Evolutionary conservation across 2,113 vertebrate species (phyloP), one percentile per base, ranked within the genome.

Genomic region (Arenaria interpres): DNA sequence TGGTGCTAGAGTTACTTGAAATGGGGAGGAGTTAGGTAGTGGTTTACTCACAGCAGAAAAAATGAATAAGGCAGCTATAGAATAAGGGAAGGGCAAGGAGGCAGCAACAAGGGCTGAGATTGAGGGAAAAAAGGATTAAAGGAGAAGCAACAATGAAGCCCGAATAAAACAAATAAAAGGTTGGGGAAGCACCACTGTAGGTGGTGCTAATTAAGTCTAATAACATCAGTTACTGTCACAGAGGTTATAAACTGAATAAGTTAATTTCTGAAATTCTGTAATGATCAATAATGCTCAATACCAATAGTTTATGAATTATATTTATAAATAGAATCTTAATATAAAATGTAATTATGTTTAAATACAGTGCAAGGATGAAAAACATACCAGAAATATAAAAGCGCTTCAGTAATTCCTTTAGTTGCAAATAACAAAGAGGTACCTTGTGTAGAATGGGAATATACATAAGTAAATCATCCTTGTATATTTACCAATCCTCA

Each of bases 401-500:
- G 50, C 35, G 66, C 77, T 74, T 81, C 68, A 66, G 60, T 66
- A 56, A 73, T 75, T 75, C 60, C 71, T 85, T 60, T 85, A 91
- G 46, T 64, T 66, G 50, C 59, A 86, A 68, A 79, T 39, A 78
- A 48, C 35, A 84, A 82, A 32, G 28, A 67, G 51, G 51, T 75
- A 86, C 60, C 51, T 76, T 76, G 72, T 86, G 43, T 39, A 57
- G 62, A 86, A 76, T 66, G 43, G 43, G 15, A 72, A 56, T 75
- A 75, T 76, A 53, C 56, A 79, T 81, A 81, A 81, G 64, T 91
- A 62, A 72, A 91, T 67, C 45, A 68, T 72, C 77, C 41, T 85
- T 85, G 78, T 89, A 73, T 88, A 94, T 98, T 98, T 98, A 99
- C 99, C 99, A 99, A 98, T 99, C 99, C 93, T 99, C 99, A 80